Conservation (phyloP, 37 sponge, comb jelly and placozoan species). For the Chondrosia reniformis region DNA sequence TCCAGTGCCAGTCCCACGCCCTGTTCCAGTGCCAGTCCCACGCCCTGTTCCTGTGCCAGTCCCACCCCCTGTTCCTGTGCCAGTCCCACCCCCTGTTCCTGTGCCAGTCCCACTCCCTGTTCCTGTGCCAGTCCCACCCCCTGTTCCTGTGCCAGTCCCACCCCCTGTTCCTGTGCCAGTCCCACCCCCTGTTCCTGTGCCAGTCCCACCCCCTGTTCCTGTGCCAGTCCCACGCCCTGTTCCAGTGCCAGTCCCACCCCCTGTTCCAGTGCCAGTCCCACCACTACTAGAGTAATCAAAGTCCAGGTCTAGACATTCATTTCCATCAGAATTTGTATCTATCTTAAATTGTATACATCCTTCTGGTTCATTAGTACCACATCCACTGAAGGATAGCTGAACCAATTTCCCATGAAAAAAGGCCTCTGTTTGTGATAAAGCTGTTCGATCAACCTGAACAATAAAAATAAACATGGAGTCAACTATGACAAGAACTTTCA, state of each 20-base stretch:
- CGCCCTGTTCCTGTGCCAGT: background rate
- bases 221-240: background rate
- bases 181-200: too few relatives aligned
- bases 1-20: background rate
- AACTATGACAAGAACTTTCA: background rate
- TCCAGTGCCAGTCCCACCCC: background rate
- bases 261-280: background rate
- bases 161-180: background rate
- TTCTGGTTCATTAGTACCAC: background rate
- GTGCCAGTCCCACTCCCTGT: background rate
- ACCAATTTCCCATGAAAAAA: background rate
- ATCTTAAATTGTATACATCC: background rate
- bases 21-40: background rate
- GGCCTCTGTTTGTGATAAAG: background rate
- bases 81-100: too few relatives aligned
- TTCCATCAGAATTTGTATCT: constrained; percentile 1
- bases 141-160: background rate
- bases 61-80: background rate
- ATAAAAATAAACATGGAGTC: background rate
- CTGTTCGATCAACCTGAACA: background rate
- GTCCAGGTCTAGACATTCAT: background rate
- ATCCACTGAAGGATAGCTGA: constrained; percentile 5
- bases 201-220: background rate
- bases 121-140: too few relatives aligned
- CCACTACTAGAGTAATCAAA: background rate